A percentile compares a stretch with the other conserved stretches of the same genome.
Evolutionary conservation across 2,888 invertebrate genomes (phyloP).

Genomic region (Tipula confusa): DNA sequence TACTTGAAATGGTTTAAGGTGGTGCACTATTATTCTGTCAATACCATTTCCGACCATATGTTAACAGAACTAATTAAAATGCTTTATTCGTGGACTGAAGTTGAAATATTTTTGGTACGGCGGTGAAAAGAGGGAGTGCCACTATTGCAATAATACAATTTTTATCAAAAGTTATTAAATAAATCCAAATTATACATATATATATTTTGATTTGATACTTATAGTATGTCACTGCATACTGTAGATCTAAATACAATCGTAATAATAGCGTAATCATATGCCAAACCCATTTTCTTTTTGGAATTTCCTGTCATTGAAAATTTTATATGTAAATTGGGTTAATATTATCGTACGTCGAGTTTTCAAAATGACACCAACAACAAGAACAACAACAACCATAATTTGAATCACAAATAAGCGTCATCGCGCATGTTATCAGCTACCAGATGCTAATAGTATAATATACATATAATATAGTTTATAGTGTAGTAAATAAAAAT

Average conservation of each 20-base stretch:
- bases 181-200: not conserved
- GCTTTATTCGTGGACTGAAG: no score
- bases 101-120: no score
- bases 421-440: not conserved
- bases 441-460: not conserved
- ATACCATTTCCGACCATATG: no score
- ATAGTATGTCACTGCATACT: not conserved
- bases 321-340: not conserved
- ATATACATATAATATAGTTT: not conserved
- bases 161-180: not conserved
- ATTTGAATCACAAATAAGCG: not conserved
- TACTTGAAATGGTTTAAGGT: no score
- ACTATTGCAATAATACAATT: not conserved
- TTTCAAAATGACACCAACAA: not conserved
- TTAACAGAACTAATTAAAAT: no score
- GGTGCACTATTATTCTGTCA: no score
- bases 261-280: not conserved
- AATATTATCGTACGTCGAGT: not conserved
- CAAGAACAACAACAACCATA: not conserved
- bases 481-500: not conserved
- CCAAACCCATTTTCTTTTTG: constrained; percentile 15
- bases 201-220: not conserved
- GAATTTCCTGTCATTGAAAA: constrained; percentile 12
- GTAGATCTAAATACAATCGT: not conserved
- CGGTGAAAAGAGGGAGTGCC: not conserved